A percentile compares a stretch with the other conserved stretches of the same genome.
These are phyloP conservation scores for Eupithecia abbreviata DNA, from an alignment of 2,888 invertebrate genomes.

Conservation along the genomic window DNA sequence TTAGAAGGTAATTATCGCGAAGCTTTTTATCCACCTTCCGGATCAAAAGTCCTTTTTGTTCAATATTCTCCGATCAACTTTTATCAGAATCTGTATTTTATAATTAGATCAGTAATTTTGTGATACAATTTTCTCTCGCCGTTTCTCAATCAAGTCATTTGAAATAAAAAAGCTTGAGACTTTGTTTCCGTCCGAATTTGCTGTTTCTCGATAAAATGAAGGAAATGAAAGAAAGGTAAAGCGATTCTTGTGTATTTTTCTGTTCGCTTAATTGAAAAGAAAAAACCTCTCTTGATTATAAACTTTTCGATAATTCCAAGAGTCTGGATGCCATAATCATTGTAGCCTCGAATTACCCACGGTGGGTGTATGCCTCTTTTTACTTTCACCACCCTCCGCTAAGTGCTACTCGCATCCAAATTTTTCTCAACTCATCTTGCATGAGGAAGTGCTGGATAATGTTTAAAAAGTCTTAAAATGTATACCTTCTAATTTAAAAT, in stretches of 20 bases:
- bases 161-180: background rate
- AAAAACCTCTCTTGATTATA: background rate
- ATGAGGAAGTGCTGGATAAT: background rate
- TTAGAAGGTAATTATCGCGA: constrained; percentile 5
- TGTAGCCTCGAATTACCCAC: background rate
- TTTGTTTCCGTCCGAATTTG: background rate
- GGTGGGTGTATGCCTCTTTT: background rate
- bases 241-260: background rate
- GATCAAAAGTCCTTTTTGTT: constrained; percentile 6
- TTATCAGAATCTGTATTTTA: constrained; percentile 3
- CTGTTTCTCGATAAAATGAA: background rate
- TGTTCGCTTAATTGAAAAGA: background rate
- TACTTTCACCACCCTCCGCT: background rate
- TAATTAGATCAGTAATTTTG: constrained; percentile 7
- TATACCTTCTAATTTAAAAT: background rate
- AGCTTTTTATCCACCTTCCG: constrained; percentile 4
- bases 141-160: background rate
- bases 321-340: background rate
- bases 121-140: constrained; percentile 1
- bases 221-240: background rate
- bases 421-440: background rate
- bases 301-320: background rate
- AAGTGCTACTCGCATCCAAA: background rate
- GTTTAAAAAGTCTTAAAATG: background rate
- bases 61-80: background rate